Evolutionary conservation across 2,888 invertebrate genomes (phyloP), one percentile per base, ranked within the genome.

Genomic region (Nymphalis c-album): DNA sequence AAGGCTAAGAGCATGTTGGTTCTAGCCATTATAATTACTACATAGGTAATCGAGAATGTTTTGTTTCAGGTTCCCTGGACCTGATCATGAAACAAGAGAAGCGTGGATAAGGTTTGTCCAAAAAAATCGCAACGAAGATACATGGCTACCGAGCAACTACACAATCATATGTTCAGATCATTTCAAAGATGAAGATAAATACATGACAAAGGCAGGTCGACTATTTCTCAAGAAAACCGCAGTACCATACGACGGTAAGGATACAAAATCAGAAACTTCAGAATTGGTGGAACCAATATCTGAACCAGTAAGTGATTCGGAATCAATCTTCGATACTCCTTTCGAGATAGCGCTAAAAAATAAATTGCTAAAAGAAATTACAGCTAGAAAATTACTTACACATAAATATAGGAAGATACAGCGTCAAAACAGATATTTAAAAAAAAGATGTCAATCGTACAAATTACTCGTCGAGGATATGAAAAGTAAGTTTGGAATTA

Each of bases 281-380:
- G 26, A 31, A 31, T 31, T 31, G 26, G 26, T 31, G 0, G 26
- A 31, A 31, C 26, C 26, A 47, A 47, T 47, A n/a, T n/a, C 47
- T 47, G n/a, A 47, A 47, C 16, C n/a, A 47, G 47, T 47, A 17
- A 47, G 47, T n/a, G 47, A 18, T 17, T 16, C 47, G 17, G 16
- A 17, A n/a, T n/a, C n/a, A 47, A n/a, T 47, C 47, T 47, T 47
- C n/a, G 47, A 47, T 47, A 47, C n/a, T 47, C 47, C 47, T 47
- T 16, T 3, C 16, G 16, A 17, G 17, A 47, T 47, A 47, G 47
- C 7, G n/a, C n/a, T 47, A 47, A n/a, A 47, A 47, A n/a, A 47
- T 5, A 47, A 47, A 47, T 47, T 47, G 7, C n/a, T n/a, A 47
- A 47, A 47, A 47, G 47, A 47, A 47, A 47, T 16, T 47, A n/a